Percentiles rank a stretch among this genome's conserved stretches.
phyloP scores from a whole-genome alignment of 2,797 vertebrate species.

The Cheirogaleus major region DNA sequence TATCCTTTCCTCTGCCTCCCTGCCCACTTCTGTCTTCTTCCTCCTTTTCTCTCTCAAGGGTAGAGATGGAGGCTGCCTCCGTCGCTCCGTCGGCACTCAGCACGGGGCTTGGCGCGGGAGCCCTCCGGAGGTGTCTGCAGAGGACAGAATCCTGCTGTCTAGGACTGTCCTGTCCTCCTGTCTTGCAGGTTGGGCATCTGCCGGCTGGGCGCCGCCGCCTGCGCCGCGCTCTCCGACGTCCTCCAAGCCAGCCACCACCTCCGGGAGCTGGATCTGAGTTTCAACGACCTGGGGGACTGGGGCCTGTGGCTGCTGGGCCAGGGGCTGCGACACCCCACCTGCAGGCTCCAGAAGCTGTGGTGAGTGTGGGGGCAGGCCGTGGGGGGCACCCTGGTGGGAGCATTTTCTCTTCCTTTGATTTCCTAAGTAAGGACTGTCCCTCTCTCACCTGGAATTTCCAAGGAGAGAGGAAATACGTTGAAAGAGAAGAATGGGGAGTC shows the following conservation, averaged over 20 bases:
- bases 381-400: rapidly evolving
- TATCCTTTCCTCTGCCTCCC: background rate
- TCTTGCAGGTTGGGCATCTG: slow-evolving; percentile 64
- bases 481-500: background rate
- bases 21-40: background rate
- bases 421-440: rapidly evolving
- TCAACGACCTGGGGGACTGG: slow-evolving; percentile 21
- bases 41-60: background rate
- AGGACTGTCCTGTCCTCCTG: rapidly evolving
- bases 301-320: slow-evolving; percentile 31
- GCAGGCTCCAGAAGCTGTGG: slow-evolving; percentile 70
- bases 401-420: background rate
- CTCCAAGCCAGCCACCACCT: slow-evolving; percentile 19
- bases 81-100: no score
- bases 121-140: no score
- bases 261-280: slow-evolving; percentile 68
- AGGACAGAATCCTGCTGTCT: background rate
- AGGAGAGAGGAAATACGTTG: background rate
- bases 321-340: slow-evolving; percentile 10
- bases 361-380: background rate
- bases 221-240: background rate
- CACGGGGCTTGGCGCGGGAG: rapidly evolving
- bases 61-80: no score
- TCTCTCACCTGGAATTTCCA: background rate
- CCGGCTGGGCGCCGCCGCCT: background rate